Evolutionary conservation across 1,140 invertebrate species (phyloP), one percentile per base, ranked within the genome.

Genomic region (Luehdorfia chinensis): DNA sequence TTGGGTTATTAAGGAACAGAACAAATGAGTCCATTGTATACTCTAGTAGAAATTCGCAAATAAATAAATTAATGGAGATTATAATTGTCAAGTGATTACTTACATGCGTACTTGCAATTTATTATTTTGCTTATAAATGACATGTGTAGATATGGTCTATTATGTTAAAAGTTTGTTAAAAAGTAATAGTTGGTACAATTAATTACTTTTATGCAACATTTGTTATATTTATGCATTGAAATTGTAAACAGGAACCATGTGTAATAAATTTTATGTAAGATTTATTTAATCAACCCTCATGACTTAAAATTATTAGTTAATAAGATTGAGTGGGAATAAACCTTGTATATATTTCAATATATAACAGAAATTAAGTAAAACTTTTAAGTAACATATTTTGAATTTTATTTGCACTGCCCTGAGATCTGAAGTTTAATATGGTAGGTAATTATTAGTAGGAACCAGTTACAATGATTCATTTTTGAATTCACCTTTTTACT

Each of bases 321-420:
- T 83, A 85, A 78, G 75, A 63, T 48, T 75, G 76, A 80, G 66
- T 81, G 74, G 66, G 74, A 67, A 74, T 70, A 75, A 75, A 83
- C 69, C 70, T 71, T 83, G 81, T 85, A 85, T 83, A 85, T 83
- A 85, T 66, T 85, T 81, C 72, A 77, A 62, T 72, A 81, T 84
- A 85, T 76, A 78, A 80, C 73, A 72, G 68, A 72, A 76, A 66
- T 68, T 84, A 85, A 85, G 81, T 86, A 84, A 86, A 86, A 75
- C 71, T 84, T 81, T 81, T 79, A 84, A 84, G 74, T 81, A 79
- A 80, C 53, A 80, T 67, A 77, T 64, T 49, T 53, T 71, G 78
- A 61, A 71, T 77, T 84, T 78, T 76, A 76, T 81, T 84, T 76
- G 48, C 47, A 47, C 23, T 34, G 56, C 61, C 71, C 67, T 71